A percentile compares a stretch with the other conserved stretches of the same genome.
phyloP scores from a whole-genome alignment of 2,113 vertebrate genomes.

The Onychostoma macrolepis region DNA sequence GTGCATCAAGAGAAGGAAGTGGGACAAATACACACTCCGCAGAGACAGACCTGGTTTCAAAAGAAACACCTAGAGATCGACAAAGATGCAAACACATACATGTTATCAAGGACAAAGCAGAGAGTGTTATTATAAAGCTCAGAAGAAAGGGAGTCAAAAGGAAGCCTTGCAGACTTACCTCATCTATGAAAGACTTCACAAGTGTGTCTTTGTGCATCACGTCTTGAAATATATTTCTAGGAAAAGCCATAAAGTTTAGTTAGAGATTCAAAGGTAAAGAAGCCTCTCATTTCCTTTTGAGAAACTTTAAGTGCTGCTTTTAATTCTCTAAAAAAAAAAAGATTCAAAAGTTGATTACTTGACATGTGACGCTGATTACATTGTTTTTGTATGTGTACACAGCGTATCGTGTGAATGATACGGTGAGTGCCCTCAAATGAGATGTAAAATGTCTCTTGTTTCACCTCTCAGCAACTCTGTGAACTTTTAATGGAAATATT shows the following conservation, averaged over 20 bases:
- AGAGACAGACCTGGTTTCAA: conserved; percentile 92
- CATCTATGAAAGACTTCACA: conserved; percentile 92
- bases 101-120: conserved; percentile 6
- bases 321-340: background rate
- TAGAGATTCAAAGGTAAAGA: background rate
- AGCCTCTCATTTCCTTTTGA: background rate
- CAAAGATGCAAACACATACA: conserved; percentile 3
- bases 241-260: background rate
- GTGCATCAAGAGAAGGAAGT: conserved; percentile 94
- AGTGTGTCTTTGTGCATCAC: conserved; percentile 91
- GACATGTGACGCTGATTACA: background rate
- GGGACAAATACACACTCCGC: conserved; percentile 90
- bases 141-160: background rate
- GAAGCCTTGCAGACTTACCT: conserved; percentile 77
- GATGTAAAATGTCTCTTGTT: background rate
- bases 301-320: background rate
- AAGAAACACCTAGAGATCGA: conserved; percentile 86
- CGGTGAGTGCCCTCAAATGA: background rate
- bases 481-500: conserved; percentile 4
- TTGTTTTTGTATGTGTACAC: background rate
- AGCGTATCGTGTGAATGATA: background rate
- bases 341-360: background rate
- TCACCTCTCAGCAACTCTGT: background rate
- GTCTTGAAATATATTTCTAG: conserved; percentile 96
- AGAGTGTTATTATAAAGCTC: background rate